Conservation (phyloP, 2,113 vertebrate genomes). For the Lepus timidus region DNA sequence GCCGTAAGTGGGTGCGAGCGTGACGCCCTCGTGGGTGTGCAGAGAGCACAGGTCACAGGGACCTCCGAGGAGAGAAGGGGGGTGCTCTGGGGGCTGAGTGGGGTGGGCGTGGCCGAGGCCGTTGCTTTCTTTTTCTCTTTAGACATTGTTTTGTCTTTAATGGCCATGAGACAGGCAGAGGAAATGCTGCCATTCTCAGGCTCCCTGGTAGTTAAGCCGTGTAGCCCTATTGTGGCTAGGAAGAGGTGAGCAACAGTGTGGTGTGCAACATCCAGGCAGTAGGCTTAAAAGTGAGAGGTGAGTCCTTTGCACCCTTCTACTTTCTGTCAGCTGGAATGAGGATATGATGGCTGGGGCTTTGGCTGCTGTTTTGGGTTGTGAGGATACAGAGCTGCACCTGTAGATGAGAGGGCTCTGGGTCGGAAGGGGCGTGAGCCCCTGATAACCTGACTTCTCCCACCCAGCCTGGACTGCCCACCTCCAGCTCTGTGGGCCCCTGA, state of each 20-base stretch:
- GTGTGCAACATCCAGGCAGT: neutral
- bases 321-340: neutral
- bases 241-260: neutral
- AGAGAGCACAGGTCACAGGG: neutral
- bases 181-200: neutral
- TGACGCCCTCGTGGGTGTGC: rapidly evolving
- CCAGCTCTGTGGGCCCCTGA: neutral
- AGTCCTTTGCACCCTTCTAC: neutral
- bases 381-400: neutral
- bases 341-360: neutral
- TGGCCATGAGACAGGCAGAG: neutral
- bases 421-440: neutral
- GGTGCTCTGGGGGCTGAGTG: neutral
- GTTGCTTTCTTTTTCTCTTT: neutral
- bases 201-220: neutral
- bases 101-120: neutral
- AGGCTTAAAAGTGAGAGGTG: neutral
- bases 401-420: neutral
- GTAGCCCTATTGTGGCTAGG: neutral
- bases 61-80: neutral
- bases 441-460: neutral
- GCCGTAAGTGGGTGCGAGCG: neutral
- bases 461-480: neutral
- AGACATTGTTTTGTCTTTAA: neutral
- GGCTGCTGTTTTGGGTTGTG: neutral